phyloP scores from a whole-genome alignment of 2,888 invertebrate genomes.

The Hermaeophaga mercurialis region DNA sequence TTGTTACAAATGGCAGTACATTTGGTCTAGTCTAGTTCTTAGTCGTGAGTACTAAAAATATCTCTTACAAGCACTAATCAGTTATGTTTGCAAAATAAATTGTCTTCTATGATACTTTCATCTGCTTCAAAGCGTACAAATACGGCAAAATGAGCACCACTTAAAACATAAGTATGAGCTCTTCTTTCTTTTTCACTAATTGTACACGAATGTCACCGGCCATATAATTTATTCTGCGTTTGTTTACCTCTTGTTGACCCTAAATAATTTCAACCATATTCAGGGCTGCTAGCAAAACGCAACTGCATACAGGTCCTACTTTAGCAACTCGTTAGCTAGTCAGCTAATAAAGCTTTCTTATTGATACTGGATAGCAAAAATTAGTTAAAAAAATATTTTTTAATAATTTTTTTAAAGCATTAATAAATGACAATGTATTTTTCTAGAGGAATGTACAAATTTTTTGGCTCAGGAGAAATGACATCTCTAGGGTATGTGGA shows the following conservation, averaged over 20 bases:
- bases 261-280: too few species aligned
- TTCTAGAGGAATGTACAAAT: conserved; percentile 62
- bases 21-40: conserved; percentile 28
- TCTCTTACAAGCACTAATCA: conserved; percentile 15
- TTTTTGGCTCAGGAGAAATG: conserved; percentile 61
- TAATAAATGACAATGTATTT: too few species aligned
- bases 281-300: too few species aligned
- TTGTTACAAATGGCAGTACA: conserved; percentile 33
- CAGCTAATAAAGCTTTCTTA: neutral
- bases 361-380: too few species aligned
- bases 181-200: too few species aligned
- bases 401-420: too few species aligned
- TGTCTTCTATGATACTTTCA: conserved; percentile 40
- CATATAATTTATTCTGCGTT: too few species aligned
- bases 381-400: too few species aligned
- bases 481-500: conserved; percentile 62
- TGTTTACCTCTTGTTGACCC: too few species aligned
- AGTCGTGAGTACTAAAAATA: conserved; percentile 25
- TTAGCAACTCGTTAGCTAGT: neutral
- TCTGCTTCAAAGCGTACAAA: conserved; percentile 44
- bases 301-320: neutral
- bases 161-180: conserved; percentile 42
- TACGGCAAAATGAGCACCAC: conserved; percentile 43
- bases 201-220: too few species aligned
- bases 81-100: conserved; percentile 39